Base-by-base conservation (phyloP, 2,797 vertebrate genomes). In the Onychomys leucogaster region DNA sequence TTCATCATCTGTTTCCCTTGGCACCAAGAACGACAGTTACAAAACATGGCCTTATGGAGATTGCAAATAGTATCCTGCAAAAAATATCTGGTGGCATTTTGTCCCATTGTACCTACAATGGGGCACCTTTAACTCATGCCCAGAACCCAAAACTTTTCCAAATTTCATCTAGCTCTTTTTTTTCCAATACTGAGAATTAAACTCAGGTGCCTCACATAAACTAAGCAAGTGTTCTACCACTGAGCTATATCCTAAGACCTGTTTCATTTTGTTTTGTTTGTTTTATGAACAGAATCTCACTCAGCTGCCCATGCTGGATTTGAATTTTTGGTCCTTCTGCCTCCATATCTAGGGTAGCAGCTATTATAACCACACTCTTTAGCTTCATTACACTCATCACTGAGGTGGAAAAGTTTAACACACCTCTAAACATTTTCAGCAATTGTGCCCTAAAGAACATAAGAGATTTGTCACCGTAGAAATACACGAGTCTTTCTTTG, bases 1-100 rank as follows among this genome's bases (percentile, higher is more conserved):
- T 94, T 91, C 34, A 73, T 77, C 89, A 69, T 46, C 25, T 76
- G 73, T 57, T 89, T 84, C 19, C 77, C 29, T 80, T 88, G 89
- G 37, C 21, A 94, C 34, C 75, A 77, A 71, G 55, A 89, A 78
- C 29, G 17, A 25, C 32, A 96, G 6, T 25, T 34, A 89, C 6
- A 49, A 78, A 92, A 83, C 55, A 84, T 57, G 59, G 23, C 29
- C 71, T 84, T 94, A 10, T 27, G 17, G 77, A 29, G 17, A 52
- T n/a, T 84, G n/a, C 71, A 96, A 69, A 94, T 55, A 77, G 67
- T 32, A 63, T 25, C 8, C 37, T n/a, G 9, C n/a, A 37, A 84
- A 83, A 21, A 83, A 43, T 65, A 88, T 34, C 27, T 59, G 16
- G n/a, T 63, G 67, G n/a, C 29, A 76, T 91, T 78, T 59, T 81